phyloP scores from a whole-genome alignment of 2,888 invertebrate species.

The Ochlodes sylvanus region DNA sequence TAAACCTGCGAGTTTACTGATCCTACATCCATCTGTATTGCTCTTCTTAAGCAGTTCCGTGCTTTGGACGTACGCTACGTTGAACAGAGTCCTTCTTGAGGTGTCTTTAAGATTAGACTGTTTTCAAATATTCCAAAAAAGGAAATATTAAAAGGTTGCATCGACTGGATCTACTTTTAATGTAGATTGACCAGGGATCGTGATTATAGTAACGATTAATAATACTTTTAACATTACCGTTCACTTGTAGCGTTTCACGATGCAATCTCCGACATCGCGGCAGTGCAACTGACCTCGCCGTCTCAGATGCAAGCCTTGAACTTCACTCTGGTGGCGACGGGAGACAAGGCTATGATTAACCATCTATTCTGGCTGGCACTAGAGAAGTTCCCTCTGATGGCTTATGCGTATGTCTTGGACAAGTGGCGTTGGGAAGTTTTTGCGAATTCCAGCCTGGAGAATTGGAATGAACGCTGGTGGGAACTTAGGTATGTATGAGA shows the following conservation, averaged over 20 bases:
- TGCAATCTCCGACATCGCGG: slow-evolving; percentile 86
- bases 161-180: too few relatives aligned
- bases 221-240: slow-evolving; percentile 1
- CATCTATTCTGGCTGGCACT: slow-evolving; percentile 75
- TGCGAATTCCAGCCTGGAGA: slow-evolving; percentile 61
- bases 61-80: too few relatives aligned
- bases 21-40: too few relatives aligned
- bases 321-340: slow-evolving; percentile 64
- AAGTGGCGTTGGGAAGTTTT: slow-evolving; percentile 80
- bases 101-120: too few relatives aligned
- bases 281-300: slow-evolving; percentile 84
- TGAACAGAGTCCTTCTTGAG: too few relatives aligned
- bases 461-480: slow-evolving; percentile 81
- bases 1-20: too few relatives aligned
- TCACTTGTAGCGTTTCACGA: slow-evolving; percentile 84
- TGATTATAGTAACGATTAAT: too few relatives aligned
- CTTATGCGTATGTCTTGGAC: slow-evolving; percentile 74
- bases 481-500: slow-evolving; percentile 60
- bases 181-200: too few relatives aligned
- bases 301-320: slow-evolving; percentile 75
- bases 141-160: too few relatives aligned
- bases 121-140: too few relatives aligned
- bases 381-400: slow-evolving; percentile 76
- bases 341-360: slow-evolving; percentile 67
- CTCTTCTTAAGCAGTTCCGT: too few relatives aligned